A percentile compares a stretch with the other conserved stretches of the same genome.
These are phyloP conservation scores for Oreocharis arfaki DNA, from an alignment of 2,113 vertebrate genomes.

Conservation along the genomic window DNA sequence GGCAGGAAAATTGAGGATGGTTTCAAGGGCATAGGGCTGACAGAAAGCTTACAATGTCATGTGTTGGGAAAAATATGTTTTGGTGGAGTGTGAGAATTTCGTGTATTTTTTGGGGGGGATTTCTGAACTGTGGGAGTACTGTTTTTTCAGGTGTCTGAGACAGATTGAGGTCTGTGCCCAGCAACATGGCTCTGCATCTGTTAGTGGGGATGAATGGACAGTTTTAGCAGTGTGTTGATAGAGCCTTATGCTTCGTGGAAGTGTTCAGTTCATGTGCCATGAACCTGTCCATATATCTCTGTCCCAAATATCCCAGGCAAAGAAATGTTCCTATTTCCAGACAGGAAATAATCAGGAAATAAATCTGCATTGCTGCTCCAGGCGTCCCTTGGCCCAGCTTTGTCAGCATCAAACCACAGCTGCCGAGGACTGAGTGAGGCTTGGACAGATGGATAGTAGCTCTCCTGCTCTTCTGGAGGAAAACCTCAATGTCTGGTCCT, in stretches of 20 bases:
- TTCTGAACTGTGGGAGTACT: not conserved
- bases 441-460: not conserved
- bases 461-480: not conserved
- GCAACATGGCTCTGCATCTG: not conserved
- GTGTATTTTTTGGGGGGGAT: not conserved
- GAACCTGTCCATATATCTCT: not conserved
- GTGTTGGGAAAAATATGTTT: not conserved
- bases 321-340: not conserved
- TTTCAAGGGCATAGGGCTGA: not conserved
- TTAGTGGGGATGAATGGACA: not conserved
- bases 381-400: not conserved
- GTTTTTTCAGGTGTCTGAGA: not conserved
- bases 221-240: not conserved
- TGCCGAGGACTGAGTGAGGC: not conserved
- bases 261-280: not conserved
- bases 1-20: not conserved
- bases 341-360: not conserved
- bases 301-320: not conserved
- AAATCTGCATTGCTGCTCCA: not conserved
- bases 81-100: not conserved
- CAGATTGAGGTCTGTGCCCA: not conserved
- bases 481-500: not conserved
- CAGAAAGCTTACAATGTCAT: not conserved
- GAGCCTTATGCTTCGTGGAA: not conserved
- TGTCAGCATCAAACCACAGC: not conserved